Evolutionary conservation across 2,888 invertebrate species (phyloP), one percentile per base, ranked within the genome.

Genomic region (Drosophila tanythrix): DNA sequence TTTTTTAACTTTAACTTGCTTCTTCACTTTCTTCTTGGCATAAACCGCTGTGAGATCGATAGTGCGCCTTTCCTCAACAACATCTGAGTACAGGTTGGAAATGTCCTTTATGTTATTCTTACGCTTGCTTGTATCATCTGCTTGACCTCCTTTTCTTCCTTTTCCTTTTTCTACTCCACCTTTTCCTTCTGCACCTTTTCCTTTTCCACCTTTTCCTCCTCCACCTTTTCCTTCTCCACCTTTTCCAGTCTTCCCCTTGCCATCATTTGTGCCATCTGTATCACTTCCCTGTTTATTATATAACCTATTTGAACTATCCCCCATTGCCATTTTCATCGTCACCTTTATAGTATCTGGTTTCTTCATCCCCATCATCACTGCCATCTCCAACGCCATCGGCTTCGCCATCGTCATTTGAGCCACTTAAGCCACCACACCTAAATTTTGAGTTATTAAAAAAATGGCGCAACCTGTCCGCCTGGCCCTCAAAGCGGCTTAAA

Each of bases 21-120:
- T 31, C 58, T 65, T 36, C 18, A 2, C 18, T 55, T 52, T 36
- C 5, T 38, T 36, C n/a, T 25, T 25, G 21, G 3, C 25, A 4
- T 46, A 25, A 15, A 2, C 15, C 25, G 25, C 25, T 8, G 15
- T 25, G 3, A 74, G 5, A 4, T 40, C 27, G 1, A 50, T 36
- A 0, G 40, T 53, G 27, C 27, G 11, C 11, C 46, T 75, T n/a
- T 71, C 43, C 27, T 66, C 56, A 7, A 76, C 76, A 8, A 76
- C 67, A 36, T 35, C 29, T 0, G 48, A 38, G 31, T 76, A 76
- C 2, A 75, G 33, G 25, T 75, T 15, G 1, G 76, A 75, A 15
- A 76, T 76, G 0, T 57, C 52, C 2, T 29, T 46, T 0, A 67
- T 56, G 21, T 31, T 69, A 3, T 60, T 15, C 3, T 25, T 50